Percentiles rank a stretch among this genome's conserved stretches.
phyloP scores from a whole-genome alignment of 2,888 invertebrate species.

The Amphipyra berbera region DNA sequence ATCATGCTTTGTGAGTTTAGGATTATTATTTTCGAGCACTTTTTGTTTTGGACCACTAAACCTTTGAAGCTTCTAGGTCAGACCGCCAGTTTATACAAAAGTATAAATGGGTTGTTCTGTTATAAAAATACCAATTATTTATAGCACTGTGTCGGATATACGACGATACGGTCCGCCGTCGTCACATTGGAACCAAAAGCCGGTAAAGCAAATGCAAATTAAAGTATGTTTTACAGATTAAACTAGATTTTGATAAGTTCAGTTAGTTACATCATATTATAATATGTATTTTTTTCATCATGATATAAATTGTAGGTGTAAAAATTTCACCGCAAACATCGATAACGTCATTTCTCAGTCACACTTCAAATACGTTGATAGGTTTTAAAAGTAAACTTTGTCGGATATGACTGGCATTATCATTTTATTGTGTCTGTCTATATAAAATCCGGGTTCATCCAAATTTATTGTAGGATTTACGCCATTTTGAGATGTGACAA shows the following conservation, averaged over 20 bases:
- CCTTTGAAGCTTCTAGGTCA: slow-evolving; percentile 11
- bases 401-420: slow-evolving; percentile 34
- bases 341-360: slow-evolving; percentile 32
- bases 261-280: background rate
- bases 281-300: slow-evolving; percentile 11
- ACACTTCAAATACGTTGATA: slow-evolving; percentile 17
- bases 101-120: slow-evolving; percentile 3
- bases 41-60: background rate
- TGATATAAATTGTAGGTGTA: slow-evolving; percentile 13
- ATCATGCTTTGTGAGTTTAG: slow-evolving; percentile 11
- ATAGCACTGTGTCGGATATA: slow-evolving; percentile 10
- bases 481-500: slow-evolving; percentile 31
- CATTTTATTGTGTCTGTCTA: slow-evolving; percentile 36
- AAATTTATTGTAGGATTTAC: slow-evolving; percentile 53
- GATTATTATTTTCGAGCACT: slow-evolving; percentile 23
- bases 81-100: background rate
- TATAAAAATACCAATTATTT: slow-evolving; percentile 18
- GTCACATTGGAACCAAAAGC: background rate
- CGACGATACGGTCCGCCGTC: slow-evolving; percentile 12
- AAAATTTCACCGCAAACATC: slow-evolving; percentile 14
- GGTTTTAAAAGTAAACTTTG: slow-evolving; percentile 24
- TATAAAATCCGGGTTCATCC: slow-evolving; percentile 51
- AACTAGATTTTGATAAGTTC: no score
- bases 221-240: no score
- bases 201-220: background rate